Evolutionary conservation across 2,113 vertebrate genomes (phyloP).

Genomic region (Peucedramus taeniatus): DNA sequence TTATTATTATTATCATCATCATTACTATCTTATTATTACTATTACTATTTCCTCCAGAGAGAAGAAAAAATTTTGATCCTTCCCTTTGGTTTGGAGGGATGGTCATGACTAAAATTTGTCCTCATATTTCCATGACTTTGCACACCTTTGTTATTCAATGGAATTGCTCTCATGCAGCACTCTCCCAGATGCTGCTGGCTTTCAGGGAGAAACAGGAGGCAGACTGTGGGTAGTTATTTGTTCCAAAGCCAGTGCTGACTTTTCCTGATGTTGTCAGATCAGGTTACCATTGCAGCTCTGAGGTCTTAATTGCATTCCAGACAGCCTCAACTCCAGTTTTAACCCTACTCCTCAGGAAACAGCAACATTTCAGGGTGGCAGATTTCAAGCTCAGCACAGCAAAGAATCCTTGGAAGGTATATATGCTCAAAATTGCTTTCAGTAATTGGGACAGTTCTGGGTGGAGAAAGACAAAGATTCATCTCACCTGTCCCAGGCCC

Average conservation of each 20-base stretch:
- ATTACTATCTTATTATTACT: too few relatives aligned
- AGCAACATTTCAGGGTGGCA: background rate
- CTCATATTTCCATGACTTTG: background rate
- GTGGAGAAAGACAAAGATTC: background rate
- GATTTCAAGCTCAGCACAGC: background rate
- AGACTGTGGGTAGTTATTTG: background rate
- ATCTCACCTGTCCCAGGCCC: rapidly evolving
- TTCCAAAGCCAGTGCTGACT: background rate
- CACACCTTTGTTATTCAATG: background rate
- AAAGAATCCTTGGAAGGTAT: background rate
- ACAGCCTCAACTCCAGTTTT: background rate
- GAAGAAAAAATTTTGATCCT: background rate
- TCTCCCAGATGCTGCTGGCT: background rate
- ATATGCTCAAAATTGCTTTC: background rate
- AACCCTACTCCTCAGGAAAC: background rate
- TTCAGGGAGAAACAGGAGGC: background rate
- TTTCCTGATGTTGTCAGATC: conserved; percentile 12
- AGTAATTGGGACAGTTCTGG: background rate
- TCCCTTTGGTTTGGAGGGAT: background rate
- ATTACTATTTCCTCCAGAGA: background rate
- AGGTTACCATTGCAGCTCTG: background rate
- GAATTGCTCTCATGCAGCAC: background rate
- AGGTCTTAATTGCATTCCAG: background rate
- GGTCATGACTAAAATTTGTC: background rate
- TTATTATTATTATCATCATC: background rate